Evolutionary conservation across 2,113 vertebrate species (phyloP), one percentile per base, ranked within the genome.

Genomic region (Aspiorhynchus laticeps): DNA sequence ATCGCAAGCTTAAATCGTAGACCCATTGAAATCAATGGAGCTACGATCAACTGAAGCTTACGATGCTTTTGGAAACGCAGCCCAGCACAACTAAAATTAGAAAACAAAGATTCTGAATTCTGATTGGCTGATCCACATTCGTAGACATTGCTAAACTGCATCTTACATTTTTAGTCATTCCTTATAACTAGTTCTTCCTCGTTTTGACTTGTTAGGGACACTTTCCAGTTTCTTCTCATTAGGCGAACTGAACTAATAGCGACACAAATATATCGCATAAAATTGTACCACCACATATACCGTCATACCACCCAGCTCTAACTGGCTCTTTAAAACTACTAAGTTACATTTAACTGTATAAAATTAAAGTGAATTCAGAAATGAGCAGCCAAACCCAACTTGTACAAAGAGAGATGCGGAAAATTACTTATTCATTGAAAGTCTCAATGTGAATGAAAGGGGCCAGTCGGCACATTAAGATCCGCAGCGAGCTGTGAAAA

Each of bases 401-500:
- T 11, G 4, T 63, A 75, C 33, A 85, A 85, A 85, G 10, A 75
- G 21, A 53, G 46, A 67, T 76, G 19, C 31, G 61, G 8, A 83
- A 83, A 74, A 80, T 84, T 51, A 75, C 21, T 14, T 73, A 28
- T 74, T 80, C 51, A 83, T 84, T 76, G 24, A 43, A 38, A 56
- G 38, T 4, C 51, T 80, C 2, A 8, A 19, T 9, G 67, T 61
- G 65, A 80, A 83, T 33, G 36, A 59, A 26, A 85, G 80, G 74
- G 46, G 79, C 77, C 19, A 33, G 36, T 63, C 9, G 24, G 75
- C 81, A 71, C 67, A 46, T 87, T 88, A 67, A 33, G 61, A 48
- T 85, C 65, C 53, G 65, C 85, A n/a, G 9, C 74, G 59, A 84
- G 46, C 33, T 41, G 24, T 87, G 84, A 85, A 87, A 82, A 87